Base-by-base conservation (phyloP, 2,113 vertebrate species). In the Notarius lentiginosus region DNA sequence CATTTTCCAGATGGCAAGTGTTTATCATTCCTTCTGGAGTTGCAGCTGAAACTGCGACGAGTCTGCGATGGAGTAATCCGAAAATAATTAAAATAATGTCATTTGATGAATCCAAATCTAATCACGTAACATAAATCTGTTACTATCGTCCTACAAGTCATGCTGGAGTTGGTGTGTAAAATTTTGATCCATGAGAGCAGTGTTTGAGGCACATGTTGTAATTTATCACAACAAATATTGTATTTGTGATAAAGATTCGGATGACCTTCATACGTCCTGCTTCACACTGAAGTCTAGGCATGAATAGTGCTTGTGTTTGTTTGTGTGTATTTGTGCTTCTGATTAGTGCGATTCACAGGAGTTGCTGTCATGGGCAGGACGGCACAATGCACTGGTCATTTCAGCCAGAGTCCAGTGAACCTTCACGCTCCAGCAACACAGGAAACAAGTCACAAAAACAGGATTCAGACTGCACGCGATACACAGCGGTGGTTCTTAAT, bases 291-390 rank as follows among this genome's bases (percentile, higher is more conserved):
- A 41, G 30, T 75, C 41, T 49, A 17, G 66, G 41, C 70, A 73
- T 10, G 22, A 22, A 47, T 9, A 11, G 18, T 51, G 72, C 47
- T 51, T 24, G 22, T 87, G 66, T 70, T 24, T 81, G 27, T 87
- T 66, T 61, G 68, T 83, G 65, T 84, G 51, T n/a, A 4, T 82
- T 53, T 82, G 20, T 61, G 14, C 22, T 72, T 72, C 24, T 86
- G 83, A 85, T 87, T 85, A 84, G 51, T 14, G n/a, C 49, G 80
- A 87, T 89, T 87, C 51, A 77, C 60, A 49, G 12, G 17, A 47
- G 56, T 34, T 17, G 18, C 58, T 82, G 41, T 82, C 49, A 89
- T 60, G 79, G 17, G 34, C 51, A 49, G 41, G 17, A 47, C 49
- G 79, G n/a, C 79, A 14, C 55, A 56, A 24, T 70, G 75, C 49